Conservation (phyloP, 2,797 vertebrate species). For the Atherinosoma microstoma region DNA sequence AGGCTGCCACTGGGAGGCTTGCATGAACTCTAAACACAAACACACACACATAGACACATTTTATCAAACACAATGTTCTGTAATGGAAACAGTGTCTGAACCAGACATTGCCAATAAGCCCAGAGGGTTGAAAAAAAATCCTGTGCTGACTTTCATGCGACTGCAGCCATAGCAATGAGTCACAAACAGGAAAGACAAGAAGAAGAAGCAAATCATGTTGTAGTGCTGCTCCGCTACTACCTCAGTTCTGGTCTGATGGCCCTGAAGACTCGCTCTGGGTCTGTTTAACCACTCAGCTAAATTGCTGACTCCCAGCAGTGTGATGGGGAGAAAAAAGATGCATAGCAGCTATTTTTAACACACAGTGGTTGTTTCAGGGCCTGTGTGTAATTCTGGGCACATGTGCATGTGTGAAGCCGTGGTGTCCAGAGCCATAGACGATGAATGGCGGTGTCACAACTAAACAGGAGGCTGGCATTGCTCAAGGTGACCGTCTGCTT, state of each 20-base stretch:
- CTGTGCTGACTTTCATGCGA: conserved; percentile 54
- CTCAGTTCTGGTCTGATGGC: conserved; percentile 39
- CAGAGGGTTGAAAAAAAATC: conserved; percentile 33
- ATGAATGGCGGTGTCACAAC: conserved; percentile 81
- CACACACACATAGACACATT: conserved; percentile 16
- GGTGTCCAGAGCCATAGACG: conserved; percentile 61
- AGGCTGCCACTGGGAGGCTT: conserved; percentile 51
- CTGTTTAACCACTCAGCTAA: conserved; percentile 59
- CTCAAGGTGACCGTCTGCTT: conserved; percentile 87
- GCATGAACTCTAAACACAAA: conserved; percentile 38
- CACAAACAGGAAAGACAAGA: conserved; percentile 60
- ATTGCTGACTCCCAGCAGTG: conserved; percentile 64
- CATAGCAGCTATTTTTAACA: conserved; percentile 73
- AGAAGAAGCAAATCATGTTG: conserved; percentile 36
- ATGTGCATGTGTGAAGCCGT: conserved; percentile 45
- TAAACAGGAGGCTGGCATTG: conserved; percentile 78
- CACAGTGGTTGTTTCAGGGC: conserved; percentile 47
- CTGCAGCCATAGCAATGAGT: conserved; percentile 59
- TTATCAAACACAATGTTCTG: conserved; percentile 54
- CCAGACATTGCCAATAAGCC: conserved; percentile 59
- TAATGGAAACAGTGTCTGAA: conserved; percentile 52
- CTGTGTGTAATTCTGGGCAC: conserved; percentile 31
- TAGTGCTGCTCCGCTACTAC: conserved; percentile 19
- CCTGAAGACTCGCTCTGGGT: conserved; percentile 46
- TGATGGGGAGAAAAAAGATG: conserved; percentile 36